These are phyloP conservation scores for Casuarius casuarius DNA, from an alignment of 2,113 vertebrate species.

Conservation along the genomic window DNA sequence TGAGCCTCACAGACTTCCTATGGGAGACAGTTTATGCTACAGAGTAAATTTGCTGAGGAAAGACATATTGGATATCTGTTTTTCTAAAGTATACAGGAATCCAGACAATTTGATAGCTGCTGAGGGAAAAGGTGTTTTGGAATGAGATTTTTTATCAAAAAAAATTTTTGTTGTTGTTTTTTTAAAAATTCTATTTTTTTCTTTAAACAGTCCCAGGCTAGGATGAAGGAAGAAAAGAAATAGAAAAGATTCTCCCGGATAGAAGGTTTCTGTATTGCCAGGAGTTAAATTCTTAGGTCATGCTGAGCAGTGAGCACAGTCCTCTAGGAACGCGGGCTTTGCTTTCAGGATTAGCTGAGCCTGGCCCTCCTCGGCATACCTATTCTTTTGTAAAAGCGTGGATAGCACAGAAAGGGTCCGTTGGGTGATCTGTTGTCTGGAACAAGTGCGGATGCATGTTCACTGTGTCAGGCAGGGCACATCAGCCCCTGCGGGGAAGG, in stretches of 20 bases:
- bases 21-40: constrained; percentile 8
- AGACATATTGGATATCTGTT: not conserved
- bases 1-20: constrained; percentile 49
- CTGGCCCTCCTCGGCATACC: not conserved
- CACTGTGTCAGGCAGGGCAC: not conserved
- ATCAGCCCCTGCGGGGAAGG: not conserved
- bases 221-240: not conserved
- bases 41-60: constrained; percentile 17
- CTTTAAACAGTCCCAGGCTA: not conserved
- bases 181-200: not conserved
- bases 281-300: not conserved
- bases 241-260: not conserved
- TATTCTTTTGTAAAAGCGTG: not conserved
- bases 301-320: not conserved
- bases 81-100: not conserved
- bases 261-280: not conserved
- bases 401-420: not conserved
- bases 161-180: not conserved
- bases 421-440: not conserved
- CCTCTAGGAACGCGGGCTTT: not conserved
- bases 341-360: not conserved
- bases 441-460: not conserved
- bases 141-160: not conserved
- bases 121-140: not conserved
- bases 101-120: not conserved